Conservation (phyloP, 1,140 invertebrate species). For the Drosophila insularis region DNA sequence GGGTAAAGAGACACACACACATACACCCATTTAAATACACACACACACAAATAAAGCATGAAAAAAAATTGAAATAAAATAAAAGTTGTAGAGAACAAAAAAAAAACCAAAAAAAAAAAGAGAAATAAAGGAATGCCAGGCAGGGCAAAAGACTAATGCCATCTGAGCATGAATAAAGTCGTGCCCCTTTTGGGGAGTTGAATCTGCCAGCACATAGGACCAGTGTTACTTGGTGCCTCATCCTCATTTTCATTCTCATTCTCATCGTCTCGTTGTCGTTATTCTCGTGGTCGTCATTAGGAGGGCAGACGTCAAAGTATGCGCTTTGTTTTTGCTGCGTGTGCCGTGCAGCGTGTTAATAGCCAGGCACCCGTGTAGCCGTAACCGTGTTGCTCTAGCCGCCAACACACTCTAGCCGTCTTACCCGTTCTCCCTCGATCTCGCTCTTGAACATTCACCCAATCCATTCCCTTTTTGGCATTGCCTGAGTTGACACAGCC, state of each 20-base stretch:
- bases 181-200: slow-evolving; percentile 54
- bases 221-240: slow-evolving; percentile 8
- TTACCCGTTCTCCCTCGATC: neutral
- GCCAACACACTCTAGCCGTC: slow-evolving; percentile 9
- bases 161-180: slow-evolving; percentile 72
- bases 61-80: slow-evolving; percentile 30
- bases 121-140: slow-evolving; percentile 18
- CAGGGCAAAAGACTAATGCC: slow-evolving; percentile 62
- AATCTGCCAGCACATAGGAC: slow-evolving; percentile 25
- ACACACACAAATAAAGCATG: slow-evolving; percentile 38
- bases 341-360: slow-evolving; percentile 68
- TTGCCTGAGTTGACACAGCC: slow-evolving; percentile 31
- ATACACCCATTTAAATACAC: neutral
- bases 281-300: slow-evolving; percentile 78
- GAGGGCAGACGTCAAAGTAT: slow-evolving; percentile 77
- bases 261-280: slow-evolving; percentile 44
- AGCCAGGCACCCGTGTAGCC: slow-evolving; percentile 47
- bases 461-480: neutral
- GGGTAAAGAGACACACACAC: slow-evolving; percentile 39
- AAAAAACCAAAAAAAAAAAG: slow-evolving; percentile 25
- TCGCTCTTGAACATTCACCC: neutral
- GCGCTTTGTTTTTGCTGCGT: slow-evolving; percentile 61
- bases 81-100: slow-evolving; percentile 26
- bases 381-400: slow-evolving; percentile 13
- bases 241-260: slow-evolving; percentile 16